Base-by-base conservation (phyloP, 1,140 invertebrate genomes). In the Drosophila pseudoananassae region DNA sequence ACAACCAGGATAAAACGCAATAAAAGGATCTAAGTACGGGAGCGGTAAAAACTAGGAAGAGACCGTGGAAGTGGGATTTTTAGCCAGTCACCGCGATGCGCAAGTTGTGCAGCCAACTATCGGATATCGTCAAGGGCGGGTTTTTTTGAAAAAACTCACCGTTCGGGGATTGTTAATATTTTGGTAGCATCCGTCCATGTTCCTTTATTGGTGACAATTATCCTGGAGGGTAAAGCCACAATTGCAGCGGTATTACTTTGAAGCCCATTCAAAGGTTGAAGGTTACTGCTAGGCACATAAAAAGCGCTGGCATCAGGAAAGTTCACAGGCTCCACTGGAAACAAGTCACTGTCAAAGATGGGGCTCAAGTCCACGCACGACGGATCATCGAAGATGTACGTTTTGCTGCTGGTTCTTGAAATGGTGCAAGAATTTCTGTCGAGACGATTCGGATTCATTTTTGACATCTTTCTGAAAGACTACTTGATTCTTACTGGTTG, bases 71-170 rank as follows among this genome's bases (percentile, higher is more conserved):
- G 8, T 46, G 15, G 2, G 17, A n/a, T 60, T 2, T 14, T n/a
- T n/a, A n/a, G 36, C 4, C 23, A 66, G 27, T 64, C 64, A 14
- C 64, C 10, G 15, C 17, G 33, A 9, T 27, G 27, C 15, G 27
- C 14, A 0, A 8, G 17, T 25, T 43, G 9, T 0, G 3, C 1
- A 8, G 25, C 45, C 14, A 68, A 15, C 4, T 65, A 33, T 9
- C 40, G 40, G 14, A 14, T 14, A 68, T 64, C 64, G 60, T 1
- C 7, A 23, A 9, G 12, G 12, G 61, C 29, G 61, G 36, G 17
- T n/a, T 9, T 1, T 27, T 68, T 68, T 53, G 0, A 68, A 68
- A 25, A 12, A 12, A 4, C 65, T 68, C 12, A 68, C 65, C 65
- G 8, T 9, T 14, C 12, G 4, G 31, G 1, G 6, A 27, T 2